Conservation (phyloP, 30 jellyfish, hydroid and myxozoan genomes). For the Hydra vulgaris region DNA sequence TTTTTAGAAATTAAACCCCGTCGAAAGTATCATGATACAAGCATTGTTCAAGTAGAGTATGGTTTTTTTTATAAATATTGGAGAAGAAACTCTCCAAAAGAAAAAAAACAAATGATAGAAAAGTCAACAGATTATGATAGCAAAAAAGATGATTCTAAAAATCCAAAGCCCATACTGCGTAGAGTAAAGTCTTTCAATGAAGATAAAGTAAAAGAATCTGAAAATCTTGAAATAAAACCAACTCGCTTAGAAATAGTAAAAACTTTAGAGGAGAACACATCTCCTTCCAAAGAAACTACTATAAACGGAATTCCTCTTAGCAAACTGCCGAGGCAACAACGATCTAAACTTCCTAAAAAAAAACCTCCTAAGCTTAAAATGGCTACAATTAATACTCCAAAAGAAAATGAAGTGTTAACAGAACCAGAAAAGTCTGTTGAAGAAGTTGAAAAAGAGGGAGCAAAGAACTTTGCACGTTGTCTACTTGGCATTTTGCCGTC, state of each 20-base stretch:
- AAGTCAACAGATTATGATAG: background rate
- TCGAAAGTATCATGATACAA: constrained; percentile 12
- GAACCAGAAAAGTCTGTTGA: constrained; percentile 49
- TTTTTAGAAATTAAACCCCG: constrained; percentile 41
- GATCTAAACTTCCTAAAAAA: constrained; percentile 52
- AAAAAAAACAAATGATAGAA: constrained; percentile 23
- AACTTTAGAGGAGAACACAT: constrained; percentile 37
- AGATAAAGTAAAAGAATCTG: constrained; percentile 25
- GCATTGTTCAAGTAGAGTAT: constrained; percentile 44
- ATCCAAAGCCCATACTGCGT: constrained; percentile 74
- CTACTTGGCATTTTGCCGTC: constrained; percentile 83
- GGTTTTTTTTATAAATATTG: constrained; percentile 58
- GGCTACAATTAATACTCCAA: background rate
- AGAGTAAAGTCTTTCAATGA: constrained; percentile 45
- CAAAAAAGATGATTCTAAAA: constrained; percentile 39
- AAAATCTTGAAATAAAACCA: background rate
- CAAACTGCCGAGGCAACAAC: constrained; percentile 67
- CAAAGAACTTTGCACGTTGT: constrained; percentile 91
- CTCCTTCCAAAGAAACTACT: constrained; percentile 93
- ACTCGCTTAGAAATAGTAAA: constrained; percentile 11
- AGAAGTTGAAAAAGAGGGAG: constrained; percentile 91
- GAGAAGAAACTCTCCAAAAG: constrained; percentile 37
- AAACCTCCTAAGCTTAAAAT: constrained; percentile 17
- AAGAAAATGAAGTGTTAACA: constrained; percentile 40
- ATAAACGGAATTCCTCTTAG: constrained; percentile 95